Conservation (phyloP, 2,888 invertebrate genomes). For the Yponomeuta plumbellus region DNA sequence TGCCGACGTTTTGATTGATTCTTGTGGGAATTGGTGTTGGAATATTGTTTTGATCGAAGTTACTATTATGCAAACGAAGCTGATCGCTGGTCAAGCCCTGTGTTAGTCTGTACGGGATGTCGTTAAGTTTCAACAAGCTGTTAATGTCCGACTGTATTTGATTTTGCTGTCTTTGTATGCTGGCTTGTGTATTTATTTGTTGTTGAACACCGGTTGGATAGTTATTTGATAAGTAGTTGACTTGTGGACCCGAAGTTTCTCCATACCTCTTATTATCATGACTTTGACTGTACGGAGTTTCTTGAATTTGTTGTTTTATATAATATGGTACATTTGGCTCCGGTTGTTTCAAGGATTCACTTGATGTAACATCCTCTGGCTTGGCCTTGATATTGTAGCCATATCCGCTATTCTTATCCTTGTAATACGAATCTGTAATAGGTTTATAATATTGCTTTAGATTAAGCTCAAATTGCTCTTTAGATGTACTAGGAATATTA, state of each 20-base stretch:
- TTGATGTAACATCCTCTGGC: slow-evolving; percentile 41
- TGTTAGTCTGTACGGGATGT: slow-evolving; percentile 56
- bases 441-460: slow-evolving; percentile 52
- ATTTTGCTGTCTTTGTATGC: slow-evolving; percentile 43
- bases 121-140: slow-evolving; percentile 56
- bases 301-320: slow-evolving; percentile 42
- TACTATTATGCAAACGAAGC: slow-evolving; percentile 43
- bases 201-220: slow-evolving; percentile 46
- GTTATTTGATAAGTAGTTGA: slow-evolving; percentile 38
- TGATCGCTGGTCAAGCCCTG: slow-evolving; percentile 47
- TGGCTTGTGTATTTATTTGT: slow-evolving; percentile 31
- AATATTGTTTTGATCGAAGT: slow-evolving; percentile 50
- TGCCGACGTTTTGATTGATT: slow-evolving; percentile 65
- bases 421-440: slow-evolving; percentile 56
- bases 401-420: slow-evolving; percentile 61
- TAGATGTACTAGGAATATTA: slow-evolving; percentile 40
- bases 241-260: slow-evolving; percentile 38
- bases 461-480: slow-evolving; percentile 49
- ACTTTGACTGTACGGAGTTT: slow-evolving; percentile 39
- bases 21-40: slow-evolving; percentile 53
- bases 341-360: slow-evolving; percentile 43
- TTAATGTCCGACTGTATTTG: slow-evolving; percentile 42
- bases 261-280: slow-evolving; percentile 38
- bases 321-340: slow-evolving; percentile 43
- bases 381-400: slow-evolving; percentile 56